Base-by-base conservation (phyloP, 2,888 invertebrate genomes). In the Calameuta idolon region DNA sequence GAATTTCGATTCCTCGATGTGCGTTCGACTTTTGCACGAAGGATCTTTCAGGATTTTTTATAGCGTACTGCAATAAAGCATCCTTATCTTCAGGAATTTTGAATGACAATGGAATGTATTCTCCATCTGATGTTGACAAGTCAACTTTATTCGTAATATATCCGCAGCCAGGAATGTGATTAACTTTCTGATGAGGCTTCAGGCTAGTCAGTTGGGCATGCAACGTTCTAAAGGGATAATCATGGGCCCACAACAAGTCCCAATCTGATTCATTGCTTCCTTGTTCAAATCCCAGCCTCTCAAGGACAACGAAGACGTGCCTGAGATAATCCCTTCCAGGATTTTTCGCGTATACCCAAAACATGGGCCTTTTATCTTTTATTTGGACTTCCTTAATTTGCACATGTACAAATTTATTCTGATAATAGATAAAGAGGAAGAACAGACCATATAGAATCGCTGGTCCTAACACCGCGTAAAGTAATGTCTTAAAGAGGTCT, bases 131-230 rank as follows among this genome's bases (percentile, higher is more conserved):
- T 4, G 96, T 97, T 0, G 98, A 97, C 76, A 99, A 93, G 88
- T 96, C 96, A 9, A 96, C 97, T 93, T 99, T 99, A 88, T 97
- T 98, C 0, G 98, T 98, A 76, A 99, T 95, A 89, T 94, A 98
- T 0, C 98, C 98, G 73, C 96, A 97, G 0, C 98, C 99, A 0
- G 99, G 99, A 86, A 98, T 96, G 89, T 99, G 98, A 89, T 99
- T 99, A 0, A 99, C 95, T 90, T 93, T 95, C 90, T 98, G 98
- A 89, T 96, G 93, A 0, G 94, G 92, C 84, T 94, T 94, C 12
- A 98, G 91, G 80, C 93, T 93, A 79, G 92, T 93, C 55, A 96
- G 87, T 77, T 92, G 91, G 0, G 92, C 88, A 76, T 93, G 93
- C 12, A 96, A 89, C 0, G 89, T 91, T 77, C 93, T 91, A 87